A percentile compares a stretch with the other conserved stretches of the same genome.
Evolutionary conservation across 2,113 vertebrate species (phyloP).

Genomic region (Proteles cristata): DNA sequence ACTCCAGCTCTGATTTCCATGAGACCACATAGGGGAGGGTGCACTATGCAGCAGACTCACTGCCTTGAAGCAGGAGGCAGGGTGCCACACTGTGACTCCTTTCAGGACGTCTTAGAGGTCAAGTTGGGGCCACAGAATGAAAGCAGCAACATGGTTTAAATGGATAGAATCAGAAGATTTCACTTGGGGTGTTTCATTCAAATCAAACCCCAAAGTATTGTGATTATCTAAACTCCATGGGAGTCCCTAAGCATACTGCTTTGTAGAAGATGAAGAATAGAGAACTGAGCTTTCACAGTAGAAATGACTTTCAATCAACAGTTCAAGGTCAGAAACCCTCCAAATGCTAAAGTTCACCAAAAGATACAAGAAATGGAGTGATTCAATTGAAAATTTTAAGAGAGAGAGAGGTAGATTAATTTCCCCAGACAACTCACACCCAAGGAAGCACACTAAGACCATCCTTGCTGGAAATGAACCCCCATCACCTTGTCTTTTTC

Average conservation of each 20-base stretch:
- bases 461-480: neutral
- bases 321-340: neutral
- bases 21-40: neutral
- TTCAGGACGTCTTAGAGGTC: neutral
- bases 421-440: neutral
- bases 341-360: conserved; percentile 15
- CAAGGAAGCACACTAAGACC: neutral
- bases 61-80: too few relatives aligned
- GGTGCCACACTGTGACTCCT: neutral
- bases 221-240: neutral
- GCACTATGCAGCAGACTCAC: fast-evolving
- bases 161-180: neutral
- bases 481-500: neutral
- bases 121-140: neutral
- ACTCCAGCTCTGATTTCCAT: too few relatives aligned
- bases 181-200: neutral
- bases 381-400: neutral
- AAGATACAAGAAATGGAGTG: neutral
- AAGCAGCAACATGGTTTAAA: neutral
- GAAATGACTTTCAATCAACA: conserved; percentile 51
- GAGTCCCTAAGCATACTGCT: neutral
- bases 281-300: conserved; percentile 31
- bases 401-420: neutral
- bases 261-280: conserved; percentile 32
- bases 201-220: neutral